Evolutionary conservation across 2,113 vertebrate species (phyloP), one percentile per base, ranked within the genome.

Genomic region (Strigops habroptila): DNA sequence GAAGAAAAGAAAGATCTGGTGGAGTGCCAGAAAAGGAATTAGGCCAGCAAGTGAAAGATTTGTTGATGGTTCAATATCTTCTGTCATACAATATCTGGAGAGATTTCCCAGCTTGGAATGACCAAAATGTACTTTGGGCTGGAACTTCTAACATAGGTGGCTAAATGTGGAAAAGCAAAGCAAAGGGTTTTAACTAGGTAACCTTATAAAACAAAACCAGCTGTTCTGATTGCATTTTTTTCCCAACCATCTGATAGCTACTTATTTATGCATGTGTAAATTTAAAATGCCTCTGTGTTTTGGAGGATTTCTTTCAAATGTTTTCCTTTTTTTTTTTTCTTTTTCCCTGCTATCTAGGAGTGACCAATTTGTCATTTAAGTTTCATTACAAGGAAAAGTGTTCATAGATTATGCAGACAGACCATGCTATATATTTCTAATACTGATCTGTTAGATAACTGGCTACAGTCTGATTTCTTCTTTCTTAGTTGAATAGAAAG

Each of bases 11-110:
- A 88, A 64, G 39, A 60, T 37, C 53, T 88, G 59, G 10, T 60
- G 17, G 39, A 60, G 22, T 63, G 62, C 86, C 74, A 93, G 86
- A 78, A 89, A 63, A 82, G 73, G 90, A 97, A 80, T 95, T 93
- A 96, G 84, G 37, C 49, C 78, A 79, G 63, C 93, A 90, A 69
- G 18, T 35, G 82, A 53, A 91, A 92, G 76, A 96, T 97, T 92
- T 93, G 46, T 95, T 88, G 46, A 48, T 39, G 57, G 30, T 82
- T 82, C 76, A 53, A 67, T 88, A 63, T 78, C 88, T 96, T 95
- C 69, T 97, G 91, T 98, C 94, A 95, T 92, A 86, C 44, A 68
- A 12, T 96, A 92, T 96, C 88, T 80, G 22, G 28, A 94, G 25
- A 73, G 35, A 63, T 82, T 84, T 74, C 18, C 37, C 10, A 46